Percentiles rank a stretch among this genome's conserved stretches.
These are phyloP conservation scores for Macaria notata DNA, from an alignment of 2,888 invertebrate genomes.

Conservation along the genomic window DNA sequence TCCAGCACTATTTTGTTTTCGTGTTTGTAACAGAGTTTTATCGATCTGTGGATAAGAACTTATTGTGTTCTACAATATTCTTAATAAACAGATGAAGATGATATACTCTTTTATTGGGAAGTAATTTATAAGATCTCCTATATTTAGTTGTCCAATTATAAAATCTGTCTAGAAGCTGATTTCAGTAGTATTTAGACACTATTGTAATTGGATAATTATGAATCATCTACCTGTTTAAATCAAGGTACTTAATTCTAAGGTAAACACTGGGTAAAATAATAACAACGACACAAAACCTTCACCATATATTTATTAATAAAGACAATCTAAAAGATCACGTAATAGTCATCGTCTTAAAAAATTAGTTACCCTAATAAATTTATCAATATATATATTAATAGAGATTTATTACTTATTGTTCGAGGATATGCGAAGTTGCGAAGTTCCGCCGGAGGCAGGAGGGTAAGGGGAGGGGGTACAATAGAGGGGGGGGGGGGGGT, in stretches of 20 bases:
- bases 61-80: constrained; percentile 73
- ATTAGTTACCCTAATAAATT: constrained; percentile 82
- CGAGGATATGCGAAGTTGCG: constrained; percentile 82
- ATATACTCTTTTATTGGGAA: constrained; percentile 43
- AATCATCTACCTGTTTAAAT: too few relatives aligned
- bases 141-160: too few relatives aligned
- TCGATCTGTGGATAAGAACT: constrained; percentile 63
- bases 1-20: constrained; percentile 73
- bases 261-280: constrained; percentile 48
- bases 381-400: constrained; percentile 79
- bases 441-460: constrained; percentile 61
- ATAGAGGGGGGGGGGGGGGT: constrained; percentile 61
- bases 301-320: constrained; percentile 83
- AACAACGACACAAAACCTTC: constrained; percentile 79
- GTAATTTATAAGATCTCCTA: too few relatives aligned
- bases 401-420: constrained; percentile 79
- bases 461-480: constrained; percentile 43
- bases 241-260: too few relatives aligned
- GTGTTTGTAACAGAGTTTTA: constrained; percentile 76
- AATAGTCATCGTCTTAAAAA: constrained; percentile 82
- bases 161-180: too few relatives aligned
- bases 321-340: constrained; percentile 83
- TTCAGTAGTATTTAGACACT: too few relatives aligned
- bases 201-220: too few relatives aligned
- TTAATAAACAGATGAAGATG: constrained; percentile 74